Evolutionary conservation across 2,113 vertebrate species (phyloP).

Genomic region (Tachysurus fulvidraco): DNA sequence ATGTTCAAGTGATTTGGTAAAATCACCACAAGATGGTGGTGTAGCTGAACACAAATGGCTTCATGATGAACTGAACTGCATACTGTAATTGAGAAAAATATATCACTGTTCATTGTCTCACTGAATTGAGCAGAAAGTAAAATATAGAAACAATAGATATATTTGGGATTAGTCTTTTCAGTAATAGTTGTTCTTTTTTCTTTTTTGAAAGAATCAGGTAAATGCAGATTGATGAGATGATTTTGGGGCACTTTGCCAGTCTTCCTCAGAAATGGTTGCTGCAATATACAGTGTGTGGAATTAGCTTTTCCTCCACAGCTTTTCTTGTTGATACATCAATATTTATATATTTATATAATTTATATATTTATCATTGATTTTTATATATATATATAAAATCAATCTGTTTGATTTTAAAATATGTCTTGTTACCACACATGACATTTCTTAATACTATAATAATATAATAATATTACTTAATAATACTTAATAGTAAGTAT

Average conservation of each 20-base stretch:
- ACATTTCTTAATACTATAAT: neutral
- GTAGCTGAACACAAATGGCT: slow-evolving; percentile 54
- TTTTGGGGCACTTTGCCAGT: neutral
- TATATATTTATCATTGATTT: no score
- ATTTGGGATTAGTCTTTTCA: neutral
- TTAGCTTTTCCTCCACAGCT: neutral
- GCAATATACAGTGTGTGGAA: no score
- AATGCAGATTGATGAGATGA: neutral
- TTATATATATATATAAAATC: neutral
- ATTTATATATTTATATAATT: no score
- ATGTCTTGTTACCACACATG: neutral
- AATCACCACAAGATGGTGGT: slow-evolving; percentile 53
- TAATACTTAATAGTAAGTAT: no score
- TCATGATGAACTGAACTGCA: neutral
- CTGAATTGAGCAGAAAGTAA: neutral
- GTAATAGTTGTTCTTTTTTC: neutral
- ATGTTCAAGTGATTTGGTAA: neutral
- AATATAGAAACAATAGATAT: neutral
- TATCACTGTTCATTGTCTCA: neutral
- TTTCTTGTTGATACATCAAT: neutral
- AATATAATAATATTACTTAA: no score
- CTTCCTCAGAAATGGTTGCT: neutral
- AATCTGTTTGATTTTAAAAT: neutral
- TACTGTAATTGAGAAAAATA: neutral
- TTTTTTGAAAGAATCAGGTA: neutral